phyloP scores from a whole-genome alignment of 2,888 invertebrate genomes.

The Steinernema hermaphroditum region DNA sequence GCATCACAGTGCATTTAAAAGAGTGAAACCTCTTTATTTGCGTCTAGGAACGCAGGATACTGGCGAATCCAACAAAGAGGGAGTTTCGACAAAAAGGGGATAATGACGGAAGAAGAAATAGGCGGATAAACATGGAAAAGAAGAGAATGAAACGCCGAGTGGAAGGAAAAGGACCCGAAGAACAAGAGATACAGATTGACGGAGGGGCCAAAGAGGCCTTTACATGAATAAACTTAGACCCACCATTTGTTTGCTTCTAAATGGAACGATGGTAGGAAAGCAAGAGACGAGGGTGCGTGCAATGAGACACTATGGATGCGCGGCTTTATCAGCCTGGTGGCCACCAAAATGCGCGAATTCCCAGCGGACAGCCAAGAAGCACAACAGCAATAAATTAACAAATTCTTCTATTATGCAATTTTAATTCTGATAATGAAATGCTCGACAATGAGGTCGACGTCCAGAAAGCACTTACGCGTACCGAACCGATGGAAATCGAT shows the following conservation, averaged over 20 bases:
- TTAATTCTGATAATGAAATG: background rate
- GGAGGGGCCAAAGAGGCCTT: background rate
- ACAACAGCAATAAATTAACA: constrained; percentile 24
- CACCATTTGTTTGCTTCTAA: constrained; percentile 19
- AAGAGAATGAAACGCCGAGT: constrained; percentile 1
- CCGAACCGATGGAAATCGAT: background rate
- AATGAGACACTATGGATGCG: background rate
- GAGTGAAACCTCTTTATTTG: background rate
- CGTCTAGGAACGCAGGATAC: background rate
- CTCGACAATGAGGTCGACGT: no score
- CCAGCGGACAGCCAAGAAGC: constrained; percentile 3
- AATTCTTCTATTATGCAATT: constrained; percentile 20
- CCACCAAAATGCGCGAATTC: constrained; percentile 22
- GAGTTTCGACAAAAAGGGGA: constrained; percentile 6
- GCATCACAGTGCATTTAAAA: constrained; percentile 7
- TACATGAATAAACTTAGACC: constrained; percentile 26
- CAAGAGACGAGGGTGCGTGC: background rate
- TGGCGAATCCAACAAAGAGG: background rate
- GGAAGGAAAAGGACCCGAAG: constrained; percentile 7
- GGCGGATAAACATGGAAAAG: constrained; percentile 3
- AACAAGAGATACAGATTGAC: constrained; percentile 3
- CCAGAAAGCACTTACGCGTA: no score
- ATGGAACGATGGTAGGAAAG: background rate
- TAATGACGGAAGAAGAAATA: background rate
- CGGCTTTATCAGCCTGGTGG: constrained; percentile 3